phyloP scores from a whole-genome alignment of 2,888 invertebrate species.

The Caenorhabditis afra region DNA sequence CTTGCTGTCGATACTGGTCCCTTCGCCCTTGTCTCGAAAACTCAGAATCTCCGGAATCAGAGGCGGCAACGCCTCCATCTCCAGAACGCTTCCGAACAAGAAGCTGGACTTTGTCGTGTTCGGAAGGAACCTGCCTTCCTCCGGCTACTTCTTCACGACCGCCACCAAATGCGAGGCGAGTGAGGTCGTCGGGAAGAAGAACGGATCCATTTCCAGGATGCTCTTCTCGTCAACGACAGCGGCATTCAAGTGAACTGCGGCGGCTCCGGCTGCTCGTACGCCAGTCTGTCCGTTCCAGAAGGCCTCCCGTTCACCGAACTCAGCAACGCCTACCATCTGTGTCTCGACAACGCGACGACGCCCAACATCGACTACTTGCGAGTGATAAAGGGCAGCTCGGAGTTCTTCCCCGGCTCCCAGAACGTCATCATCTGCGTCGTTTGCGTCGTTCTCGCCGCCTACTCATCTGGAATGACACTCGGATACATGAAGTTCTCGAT shows the following conservation, averaged over 20 bases:
- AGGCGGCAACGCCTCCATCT: neutral
- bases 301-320: constrained; percentile 36
- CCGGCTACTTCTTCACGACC: constrained; percentile 37
- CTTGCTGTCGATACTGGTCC: too few species aligned
- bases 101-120: constrained; percentile 7
- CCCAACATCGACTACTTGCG: neutral
- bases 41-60: neutral
- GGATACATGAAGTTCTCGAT: constrained; percentile 59
- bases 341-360: neutral
- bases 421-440: too few species aligned
- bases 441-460: constrained; percentile 39
- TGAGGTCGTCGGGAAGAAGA: too few species aligned
- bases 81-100: neutral
- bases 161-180: constrained; percentile 39
- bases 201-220: too few species aligned
- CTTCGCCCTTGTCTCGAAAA: too few species aligned
- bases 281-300: neutral
- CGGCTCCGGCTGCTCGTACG: constrained; percentile 2
- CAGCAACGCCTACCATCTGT: constrained; percentile 15
- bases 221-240: neutral
- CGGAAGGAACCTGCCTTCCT: constrained; percentile 21
- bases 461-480: constrained; percentile 55
- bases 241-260: constrained; percentile 1
- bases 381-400: neutral
- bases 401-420: neutral